Conservation (phyloP, 2,888 invertebrate species). For the Notodromas monacha region DNA sequence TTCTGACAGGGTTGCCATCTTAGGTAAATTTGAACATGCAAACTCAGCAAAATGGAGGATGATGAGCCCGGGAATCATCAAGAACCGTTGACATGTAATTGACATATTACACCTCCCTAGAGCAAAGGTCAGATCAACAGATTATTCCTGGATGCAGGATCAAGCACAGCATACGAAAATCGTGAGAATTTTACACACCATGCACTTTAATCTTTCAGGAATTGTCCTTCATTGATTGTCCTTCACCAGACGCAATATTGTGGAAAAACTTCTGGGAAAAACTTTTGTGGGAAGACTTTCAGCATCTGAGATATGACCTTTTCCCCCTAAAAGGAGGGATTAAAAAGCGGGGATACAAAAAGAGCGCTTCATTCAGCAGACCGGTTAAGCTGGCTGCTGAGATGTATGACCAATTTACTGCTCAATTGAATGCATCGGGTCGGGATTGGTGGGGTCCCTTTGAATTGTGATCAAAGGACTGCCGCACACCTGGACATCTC, state of each 20-base stretch:
- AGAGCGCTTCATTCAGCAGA: slow-evolving; percentile 2
- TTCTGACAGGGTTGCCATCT: slow-evolving; percentile 4
- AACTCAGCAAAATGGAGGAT: slow-evolving; percentile 4
- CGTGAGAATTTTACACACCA: slow-evolving; percentile 4
- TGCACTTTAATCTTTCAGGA: slow-evolving; percentile 4
- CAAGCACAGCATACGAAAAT: slow-evolving; percentile 2
- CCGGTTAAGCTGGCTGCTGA: slow-evolving; percentile 4
- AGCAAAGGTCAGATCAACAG: slow-evolving; percentile 1
- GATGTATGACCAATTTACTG: slow-evolving; percentile 4
- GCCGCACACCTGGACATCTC: slow-evolving; percentile 4
- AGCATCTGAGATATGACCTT: slow-evolving; percentile 4
- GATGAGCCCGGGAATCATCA: slow-evolving; percentile 4
- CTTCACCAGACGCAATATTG: slow-evolving; percentile 4
- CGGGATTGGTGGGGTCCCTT: slow-evolving; percentile 4
- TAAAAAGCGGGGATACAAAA: slow-evolving; percentile 4
- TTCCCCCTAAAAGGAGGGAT: slow-evolving; percentile 2
- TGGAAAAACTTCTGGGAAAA: slow-evolving; percentile 2
- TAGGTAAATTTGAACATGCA: slow-evolving; percentile 4
- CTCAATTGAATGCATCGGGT: slow-evolving; percentile 4
- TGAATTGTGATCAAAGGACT: slow-evolving; percentile 4
- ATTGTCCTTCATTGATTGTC: slow-evolving; percentile 4
- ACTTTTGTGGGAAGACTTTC: slow-evolving; percentile 2
- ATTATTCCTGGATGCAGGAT: slow-evolving; percentile 4
- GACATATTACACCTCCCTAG: slow-evolving; percentile 4
- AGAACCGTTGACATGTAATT: slow-evolving; percentile 4